Conservation (phyloP, 2,888 invertebrate genomes). For the Hemithea aestivaria region DNA sequence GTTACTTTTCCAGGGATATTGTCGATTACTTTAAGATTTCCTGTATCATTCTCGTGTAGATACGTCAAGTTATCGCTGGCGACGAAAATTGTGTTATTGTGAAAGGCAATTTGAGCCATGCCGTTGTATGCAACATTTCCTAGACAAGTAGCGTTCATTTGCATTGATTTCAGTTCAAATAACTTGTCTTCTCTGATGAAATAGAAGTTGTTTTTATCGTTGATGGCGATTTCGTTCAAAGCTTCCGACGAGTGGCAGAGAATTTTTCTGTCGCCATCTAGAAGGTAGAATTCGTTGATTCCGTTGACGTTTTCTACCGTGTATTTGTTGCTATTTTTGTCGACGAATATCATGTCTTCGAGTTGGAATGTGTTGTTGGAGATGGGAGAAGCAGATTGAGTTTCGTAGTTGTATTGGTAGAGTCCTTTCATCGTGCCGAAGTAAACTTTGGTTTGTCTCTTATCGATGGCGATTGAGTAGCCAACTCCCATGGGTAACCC, state of each 20-base stretch:
- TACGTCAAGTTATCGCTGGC: slow-evolving; percentile 54
- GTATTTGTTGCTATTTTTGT: slow-evolving; percentile 61
- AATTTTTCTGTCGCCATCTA: slow-evolving; percentile 52
- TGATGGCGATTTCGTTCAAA: slow-evolving; percentile 56
- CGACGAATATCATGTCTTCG: slow-evolving; percentile 58
- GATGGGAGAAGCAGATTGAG: slow-evolving; percentile 41
- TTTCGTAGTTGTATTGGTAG: slow-evolving; percentile 51
- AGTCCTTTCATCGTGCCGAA: slow-evolving; percentile 63
- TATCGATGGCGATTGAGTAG: slow-evolving; percentile 61
- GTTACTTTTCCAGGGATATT: slow-evolving; percentile 52
- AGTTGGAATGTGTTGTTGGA: slow-evolving; percentile 44
- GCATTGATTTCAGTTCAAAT: slow-evolving; percentile 47
- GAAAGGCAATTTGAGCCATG: slow-evolving; percentile 57
- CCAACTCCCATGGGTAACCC: slow-evolving; percentile 57
- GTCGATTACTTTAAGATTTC: slow-evolving; percentile 43
- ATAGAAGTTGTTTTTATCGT: slow-evolving; percentile 60
- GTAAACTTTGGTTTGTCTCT: slow-evolving; percentile 48
- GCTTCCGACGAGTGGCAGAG: slow-evolving; percentile 47
- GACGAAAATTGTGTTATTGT: slow-evolving; percentile 50
- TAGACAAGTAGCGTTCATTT: slow-evolving; percentile 42
- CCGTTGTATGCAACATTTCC: slow-evolving; percentile 52
- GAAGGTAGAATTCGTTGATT: slow-evolving; percentile 52
- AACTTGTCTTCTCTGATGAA: slow-evolving; percentile 53
- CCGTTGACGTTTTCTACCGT: slow-evolving; percentile 55
- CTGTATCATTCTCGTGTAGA: slow-evolving; percentile 54